Percentiles rank a stretch among this genome's conserved stretches.
Conservation (phyloP, 2,888 invertebrate species). For the Agriopis leucophaearia region DNA sequence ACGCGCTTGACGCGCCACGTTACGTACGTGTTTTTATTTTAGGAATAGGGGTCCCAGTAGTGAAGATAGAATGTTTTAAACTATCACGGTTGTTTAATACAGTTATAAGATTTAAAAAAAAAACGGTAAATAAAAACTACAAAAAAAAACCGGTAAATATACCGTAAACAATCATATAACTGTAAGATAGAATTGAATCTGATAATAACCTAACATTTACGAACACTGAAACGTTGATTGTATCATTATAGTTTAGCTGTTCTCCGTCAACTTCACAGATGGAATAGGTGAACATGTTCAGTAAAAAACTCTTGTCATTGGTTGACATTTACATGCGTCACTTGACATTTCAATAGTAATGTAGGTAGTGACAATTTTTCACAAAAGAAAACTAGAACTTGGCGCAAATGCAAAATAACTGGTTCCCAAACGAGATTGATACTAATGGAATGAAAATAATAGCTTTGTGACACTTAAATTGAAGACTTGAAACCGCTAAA, state of each 20-base stretch:
- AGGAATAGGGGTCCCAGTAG: too few relatives aligned
- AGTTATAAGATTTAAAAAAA: too few relatives aligned
- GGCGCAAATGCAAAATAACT: conserved; percentile 13
- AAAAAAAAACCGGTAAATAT: too few relatives aligned
- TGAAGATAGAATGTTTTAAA: too few relatives aligned
- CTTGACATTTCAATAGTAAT: conserved; percentile 32
- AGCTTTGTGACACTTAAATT: background rate
- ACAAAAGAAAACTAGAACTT: conserved; percentile 25
- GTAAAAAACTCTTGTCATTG: conserved; percentile 26
- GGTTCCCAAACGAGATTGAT: conserved; percentile 8
- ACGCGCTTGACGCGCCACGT: too few relatives aligned
- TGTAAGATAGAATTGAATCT: background rate
- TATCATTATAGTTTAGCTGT: conserved; percentile 4
- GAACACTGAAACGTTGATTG: background rate
- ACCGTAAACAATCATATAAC: too few relatives aligned
- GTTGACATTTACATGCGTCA: conserved; percentile 32
- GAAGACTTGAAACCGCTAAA: background rate
- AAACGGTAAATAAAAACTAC: too few relatives aligned
- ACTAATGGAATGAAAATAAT: conserved; percentile 3
- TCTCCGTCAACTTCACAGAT: conserved; percentile 3
- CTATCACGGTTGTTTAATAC: too few relatives aligned
- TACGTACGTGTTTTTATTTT: too few relatives aligned
- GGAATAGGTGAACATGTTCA: conserved; percentile 19
- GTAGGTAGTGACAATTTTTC: conserved; percentile 34
- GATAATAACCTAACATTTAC: conserved; percentile 1